phyloP scores from a whole-genome alignment of 2,888 invertebrate genomes.

The Malthinus flaveolus region DNA sequence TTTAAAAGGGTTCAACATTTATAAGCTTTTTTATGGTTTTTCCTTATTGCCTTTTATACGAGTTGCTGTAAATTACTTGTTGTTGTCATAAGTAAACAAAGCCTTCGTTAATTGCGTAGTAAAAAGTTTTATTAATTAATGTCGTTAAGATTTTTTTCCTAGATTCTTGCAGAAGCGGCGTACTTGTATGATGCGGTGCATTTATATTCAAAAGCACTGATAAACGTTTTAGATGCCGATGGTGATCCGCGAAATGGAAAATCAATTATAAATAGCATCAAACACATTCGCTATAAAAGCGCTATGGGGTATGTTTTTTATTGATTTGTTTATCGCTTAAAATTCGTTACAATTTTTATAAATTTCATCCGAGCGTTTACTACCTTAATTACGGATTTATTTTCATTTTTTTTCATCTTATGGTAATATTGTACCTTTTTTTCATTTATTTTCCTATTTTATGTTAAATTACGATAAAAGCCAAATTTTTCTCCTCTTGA shows the following conservation, averaged over 20 bases:
- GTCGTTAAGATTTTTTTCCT: conserved; percentile 26
- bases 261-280: conserved; percentile 76
- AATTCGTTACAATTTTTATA: too few relatives aligned
- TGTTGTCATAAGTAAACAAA: neutral
- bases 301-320: conserved; percentile 73
- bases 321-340: too few relatives aligned
- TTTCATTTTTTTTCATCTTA: too few relatives aligned
- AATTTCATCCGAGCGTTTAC: too few relatives aligned
- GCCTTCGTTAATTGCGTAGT: neutral
- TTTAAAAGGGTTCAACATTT: neutral
- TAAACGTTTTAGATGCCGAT: conserved; percentile 69
- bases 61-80: neutral
- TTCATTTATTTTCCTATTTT: too few relatives aligned
- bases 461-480: too few relatives aligned
- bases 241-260: conserved; percentile 77
- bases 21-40: neutral
- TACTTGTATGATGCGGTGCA: conserved; percentile 94
- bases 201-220: conserved; percentile 84
- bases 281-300: conserved; percentile 77
- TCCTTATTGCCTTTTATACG: neutral
- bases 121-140: neutral
- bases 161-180: conserved; percentile 88
- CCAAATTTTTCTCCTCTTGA: too few relatives aligned
- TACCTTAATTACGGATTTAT: too few relatives aligned
- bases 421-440: too few relatives aligned